phyloP scores from a whole-genome alignment of 2,888 invertebrate genomes.

The Hypolimnas misippus region DNA sequence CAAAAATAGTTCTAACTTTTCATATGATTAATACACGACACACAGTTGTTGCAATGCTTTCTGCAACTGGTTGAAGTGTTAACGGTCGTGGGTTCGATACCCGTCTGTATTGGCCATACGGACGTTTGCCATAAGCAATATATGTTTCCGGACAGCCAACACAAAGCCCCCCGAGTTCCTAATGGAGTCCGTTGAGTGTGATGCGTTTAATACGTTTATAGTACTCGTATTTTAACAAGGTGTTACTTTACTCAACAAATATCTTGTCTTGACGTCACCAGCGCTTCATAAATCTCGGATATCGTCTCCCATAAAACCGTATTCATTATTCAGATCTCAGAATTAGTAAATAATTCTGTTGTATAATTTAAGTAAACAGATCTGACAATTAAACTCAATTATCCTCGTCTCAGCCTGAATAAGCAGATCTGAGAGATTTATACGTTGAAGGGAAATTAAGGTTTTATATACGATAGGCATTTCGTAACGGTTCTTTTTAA shows the following conservation, averaged over 20 bases:
- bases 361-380: slow-evolving; percentile 41
- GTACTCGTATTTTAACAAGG: too few relatives aligned
- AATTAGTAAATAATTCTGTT: slow-evolving; percentile 39
- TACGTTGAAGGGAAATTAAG: slow-evolving; percentile 10
- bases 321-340: slow-evolving; percentile 36
- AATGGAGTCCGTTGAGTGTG: too few relatives aligned
- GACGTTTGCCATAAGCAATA: too few relatives aligned
- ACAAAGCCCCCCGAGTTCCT: too few relatives aligned
- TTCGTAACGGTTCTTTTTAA: neutral
- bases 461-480: slow-evolving; percentile 1
- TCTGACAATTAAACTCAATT: slow-evolving; percentile 42
- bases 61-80: too few relatives aligned
- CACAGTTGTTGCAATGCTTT: too few relatives aligned
- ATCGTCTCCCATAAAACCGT: slow-evolving; percentile 16
- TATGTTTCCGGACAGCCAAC: too few relatives aligned
- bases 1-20: too few relatives aligned
- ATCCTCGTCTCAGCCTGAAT: slow-evolving; percentile 35
- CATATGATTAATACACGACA: too few relatives aligned
- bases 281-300: slow-evolving; percentile 20
- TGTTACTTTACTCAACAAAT: neutral
- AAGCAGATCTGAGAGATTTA: slow-evolving; percentile 35
- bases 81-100: too few relatives aligned
- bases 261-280: slow-evolving; percentile 12
- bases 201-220: too few relatives aligned
- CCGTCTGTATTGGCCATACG: too few relatives aligned